Conservation (phyloP, 2,797 vertebrate species). For the Acestrorhynchus altus region DNA sequence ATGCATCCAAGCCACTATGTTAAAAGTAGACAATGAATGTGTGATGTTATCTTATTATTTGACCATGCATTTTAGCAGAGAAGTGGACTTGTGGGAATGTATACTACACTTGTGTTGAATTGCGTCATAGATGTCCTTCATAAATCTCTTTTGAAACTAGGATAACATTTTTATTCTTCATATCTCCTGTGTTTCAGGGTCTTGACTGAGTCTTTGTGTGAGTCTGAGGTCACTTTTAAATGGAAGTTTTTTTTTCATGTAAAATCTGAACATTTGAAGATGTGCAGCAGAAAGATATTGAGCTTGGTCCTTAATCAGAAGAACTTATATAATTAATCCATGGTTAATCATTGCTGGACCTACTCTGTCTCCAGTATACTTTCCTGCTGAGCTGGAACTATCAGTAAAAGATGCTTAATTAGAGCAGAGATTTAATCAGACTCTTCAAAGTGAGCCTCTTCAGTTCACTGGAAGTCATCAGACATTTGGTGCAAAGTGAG, state of each 20-base stretch:
- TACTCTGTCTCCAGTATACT: neutral
- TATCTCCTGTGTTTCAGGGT: neutral
- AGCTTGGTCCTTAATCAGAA: neutral
- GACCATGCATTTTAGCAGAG: too few species aligned
- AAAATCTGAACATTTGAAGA: neutral
- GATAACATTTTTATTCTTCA: neutral
- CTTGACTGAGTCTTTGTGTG: neutral
- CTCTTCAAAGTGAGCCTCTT: neutral
- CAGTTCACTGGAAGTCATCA: neutral
- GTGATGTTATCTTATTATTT: too few species aligned
- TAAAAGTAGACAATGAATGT: too few species aligned
- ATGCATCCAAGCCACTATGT: too few species aligned
- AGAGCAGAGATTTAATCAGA: neutral
- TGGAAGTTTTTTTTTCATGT: neutral
- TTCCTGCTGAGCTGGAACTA: neutral
- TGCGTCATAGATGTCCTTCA: neutral
- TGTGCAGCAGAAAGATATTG: neutral
- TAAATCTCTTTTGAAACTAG: neutral
- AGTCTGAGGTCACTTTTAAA: neutral
- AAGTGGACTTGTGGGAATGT: too few species aligned
- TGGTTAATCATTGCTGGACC: neutral
- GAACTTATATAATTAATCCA: neutral
- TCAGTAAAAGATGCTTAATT: slow-evolving; percentile 1
- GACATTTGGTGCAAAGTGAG: neutral
- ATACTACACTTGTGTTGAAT: neutral